phyloP scores from a whole-genome alignment of 2,113 vertebrate species.

The Mugil cephalus region DNA sequence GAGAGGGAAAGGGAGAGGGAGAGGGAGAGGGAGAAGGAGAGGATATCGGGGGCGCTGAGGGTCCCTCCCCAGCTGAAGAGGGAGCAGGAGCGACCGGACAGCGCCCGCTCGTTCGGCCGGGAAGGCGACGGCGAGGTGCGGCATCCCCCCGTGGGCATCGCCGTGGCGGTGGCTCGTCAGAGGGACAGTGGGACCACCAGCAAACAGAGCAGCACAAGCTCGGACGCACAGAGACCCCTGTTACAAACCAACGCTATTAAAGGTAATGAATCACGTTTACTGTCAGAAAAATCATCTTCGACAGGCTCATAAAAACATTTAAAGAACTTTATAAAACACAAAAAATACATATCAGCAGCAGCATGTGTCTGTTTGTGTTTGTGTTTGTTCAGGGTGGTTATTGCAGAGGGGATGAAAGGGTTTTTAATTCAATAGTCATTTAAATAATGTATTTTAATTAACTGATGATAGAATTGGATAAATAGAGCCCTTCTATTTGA shows the following conservation, averaged over 20 bases:
- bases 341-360: too few species aligned
- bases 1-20: slow-evolving; percentile 33
- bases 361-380: too few species aligned
- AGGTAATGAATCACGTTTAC: too few species aligned
- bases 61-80: slow-evolving; percentile 88
- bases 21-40: slow-evolving; percentile 23
- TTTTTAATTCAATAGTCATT: too few species aligned
- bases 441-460: too few species aligned
- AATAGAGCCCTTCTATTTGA: too few species aligned
- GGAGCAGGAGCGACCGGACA: slow-evolving; percentile 93
- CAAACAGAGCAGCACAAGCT: slow-evolving; percentile 85
- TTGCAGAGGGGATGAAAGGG: too few species aligned
- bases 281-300: too few species aligned
- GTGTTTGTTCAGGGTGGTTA: too few species aligned
- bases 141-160: slow-evolving; percentile 95
- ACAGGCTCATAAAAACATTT: too few species aligned
- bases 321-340: too few species aligned
- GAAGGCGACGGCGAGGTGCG: slow-evolving; percentile 95
- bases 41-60: slow-evolving; percentile 50
- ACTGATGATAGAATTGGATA: too few species aligned
- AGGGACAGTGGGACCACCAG: slow-evolving; percentile 87
- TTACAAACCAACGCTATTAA: slow-evolving; percentile 90
- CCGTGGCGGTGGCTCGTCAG: slow-evolving; percentile 95
- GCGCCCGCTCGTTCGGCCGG: slow-evolving; percentile 90
- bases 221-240: slow-evolving; percentile 87